phyloP scores from a whole-genome alignment of 2,888 invertebrate genomes.

The Lottia scabra region DNA sequence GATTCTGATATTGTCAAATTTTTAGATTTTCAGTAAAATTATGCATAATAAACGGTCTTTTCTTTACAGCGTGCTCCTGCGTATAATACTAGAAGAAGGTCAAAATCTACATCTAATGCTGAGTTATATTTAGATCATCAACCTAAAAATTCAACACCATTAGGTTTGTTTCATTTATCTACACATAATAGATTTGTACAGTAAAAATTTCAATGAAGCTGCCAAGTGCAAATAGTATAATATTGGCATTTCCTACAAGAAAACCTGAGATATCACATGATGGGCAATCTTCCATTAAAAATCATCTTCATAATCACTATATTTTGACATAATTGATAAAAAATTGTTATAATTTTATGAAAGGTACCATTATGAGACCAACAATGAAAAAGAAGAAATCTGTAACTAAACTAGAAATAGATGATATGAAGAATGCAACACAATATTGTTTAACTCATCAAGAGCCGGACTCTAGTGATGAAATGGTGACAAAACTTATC shows the following conservation, averaged over 20 bases:
- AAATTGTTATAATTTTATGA: too few species aligned
- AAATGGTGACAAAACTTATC: constrained; percentile 90
- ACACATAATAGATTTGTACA: too few species aligned
- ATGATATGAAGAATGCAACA: constrained; percentile 78
- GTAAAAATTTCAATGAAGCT: too few species aligned
- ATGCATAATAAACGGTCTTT: too few species aligned
- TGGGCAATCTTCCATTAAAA: too few species aligned
- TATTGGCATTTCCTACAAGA: too few species aligned
- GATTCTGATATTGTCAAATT: too few species aligned
- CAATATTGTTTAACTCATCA: constrained; percentile 95
- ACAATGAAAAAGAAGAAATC: constrained; percentile 82
- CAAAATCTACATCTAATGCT: constrained; percentile 83
- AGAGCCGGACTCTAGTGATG: constrained; percentile 91
- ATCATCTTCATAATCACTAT: too few species aligned
- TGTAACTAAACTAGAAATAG: constrained; percentile 83
- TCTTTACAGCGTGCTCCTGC: constrained; percentile 40
- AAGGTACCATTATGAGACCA: constrained; percentile 88
- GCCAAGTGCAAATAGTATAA: too few species aligned
- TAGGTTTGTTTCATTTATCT: constrained; percentile 65
- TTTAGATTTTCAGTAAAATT: too few species aligned
- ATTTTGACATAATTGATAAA: too few species aligned
- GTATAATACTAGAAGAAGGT: constrained; percentile 74
- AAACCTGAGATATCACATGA: too few species aligned
- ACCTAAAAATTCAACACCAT: constrained; percentile 78
- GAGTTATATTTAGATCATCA: constrained; percentile 91